phyloP scores from a whole-genome alignment of 2,113 vertebrate species.

The Todiramphus chloris region DNA sequence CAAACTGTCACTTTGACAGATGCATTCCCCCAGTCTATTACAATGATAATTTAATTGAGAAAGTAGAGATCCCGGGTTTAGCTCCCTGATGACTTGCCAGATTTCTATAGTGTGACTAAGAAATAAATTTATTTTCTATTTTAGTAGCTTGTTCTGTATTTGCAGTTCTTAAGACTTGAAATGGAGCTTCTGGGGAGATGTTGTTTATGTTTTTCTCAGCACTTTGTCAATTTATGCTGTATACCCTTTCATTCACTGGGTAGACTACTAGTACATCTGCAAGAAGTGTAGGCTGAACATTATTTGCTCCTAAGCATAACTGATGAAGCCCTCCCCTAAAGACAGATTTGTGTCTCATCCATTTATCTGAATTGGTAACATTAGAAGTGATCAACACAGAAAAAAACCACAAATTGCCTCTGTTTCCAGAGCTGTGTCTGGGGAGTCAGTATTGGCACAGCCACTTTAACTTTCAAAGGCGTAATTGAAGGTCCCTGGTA shows the following conservation, averaged over 20 bases:
- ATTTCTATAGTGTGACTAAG: background rate
- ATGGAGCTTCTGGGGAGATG: background rate
- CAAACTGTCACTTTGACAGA: slow-evolving; percentile 63
- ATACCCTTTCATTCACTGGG: background rate
- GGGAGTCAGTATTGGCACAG: background rate
- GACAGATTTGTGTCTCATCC: background rate
- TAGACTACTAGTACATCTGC: background rate
- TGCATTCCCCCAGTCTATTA: slow-evolving; percentile 37
- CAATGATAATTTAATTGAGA: slow-evolving; percentile 30
- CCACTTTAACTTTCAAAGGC: background rate
- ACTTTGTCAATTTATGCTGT: background rate
- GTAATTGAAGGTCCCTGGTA: background rate
- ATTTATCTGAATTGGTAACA: background rate
- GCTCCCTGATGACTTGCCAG: background rate
- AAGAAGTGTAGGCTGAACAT: background rate
- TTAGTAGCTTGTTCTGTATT: background rate
- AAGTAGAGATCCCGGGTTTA: slow-evolving; percentile 13
- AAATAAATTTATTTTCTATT: background rate
- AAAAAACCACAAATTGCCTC: background rate
- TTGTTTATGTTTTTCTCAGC: background rate
- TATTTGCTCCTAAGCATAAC: background rate
- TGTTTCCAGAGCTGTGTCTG: too few relatives aligned
- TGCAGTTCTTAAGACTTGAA: background rate
- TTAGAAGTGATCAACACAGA: background rate
- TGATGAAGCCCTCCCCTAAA: background rate